A percentile compares a stretch with the other conserved stretches of the same genome.
phyloP scores from a whole-genome alignment of 2,888 invertebrate genomes.

The Gari tellinella region DNA sequence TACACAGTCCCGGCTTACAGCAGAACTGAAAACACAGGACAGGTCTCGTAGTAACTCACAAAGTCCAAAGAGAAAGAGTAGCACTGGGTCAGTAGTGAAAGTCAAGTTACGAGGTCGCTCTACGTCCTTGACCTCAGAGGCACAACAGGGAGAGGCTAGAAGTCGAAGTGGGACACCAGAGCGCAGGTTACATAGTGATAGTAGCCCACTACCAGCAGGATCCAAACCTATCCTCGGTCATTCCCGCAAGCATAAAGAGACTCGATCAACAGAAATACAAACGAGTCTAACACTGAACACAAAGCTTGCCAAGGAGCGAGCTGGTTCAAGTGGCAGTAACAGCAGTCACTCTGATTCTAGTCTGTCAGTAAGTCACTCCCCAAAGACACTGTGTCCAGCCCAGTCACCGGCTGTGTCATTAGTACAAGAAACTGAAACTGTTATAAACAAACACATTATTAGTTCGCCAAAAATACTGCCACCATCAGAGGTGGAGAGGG shows the following conservation, averaged over 20 bases:
- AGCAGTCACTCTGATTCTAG: constrained; percentile 29
- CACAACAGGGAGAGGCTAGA: constrained; percentile 31
- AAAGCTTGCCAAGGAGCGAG: constrained; percentile 12
- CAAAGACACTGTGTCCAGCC: constrained; percentile 78
- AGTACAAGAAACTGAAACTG: constrained; percentile 58
- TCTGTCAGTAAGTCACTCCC: constrained; percentile 60
- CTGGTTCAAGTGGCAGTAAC: background rate
- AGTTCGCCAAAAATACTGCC: constrained; percentile 73
- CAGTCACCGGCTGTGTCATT: constrained; percentile 75
- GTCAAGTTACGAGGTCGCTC: constrained; percentile 55
- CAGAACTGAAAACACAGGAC: constrained; percentile 53
- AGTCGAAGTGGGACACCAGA: constrained; percentile 60
- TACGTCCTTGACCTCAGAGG: constrained; percentile 58
- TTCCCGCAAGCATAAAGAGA: constrained; percentile 36
- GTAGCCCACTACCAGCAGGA: constrained; percentile 56
- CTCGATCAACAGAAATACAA: constrained; percentile 29
- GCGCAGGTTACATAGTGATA: constrained; percentile 62
- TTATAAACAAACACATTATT: constrained; percentile 27
- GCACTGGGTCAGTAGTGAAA: constrained; percentile 34
- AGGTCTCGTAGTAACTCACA: constrained; percentile 68
- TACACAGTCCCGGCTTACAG: constrained; percentile 52
- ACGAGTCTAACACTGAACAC: constrained; percentile 25
- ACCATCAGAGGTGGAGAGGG: constrained; percentile 66
- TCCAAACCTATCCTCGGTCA: constrained; percentile 13
- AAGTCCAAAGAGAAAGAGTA: constrained; percentile 71